Conservation (phyloP, 2,113 vertebrate genomes). For the Bombycilla garrulus region DNA sequence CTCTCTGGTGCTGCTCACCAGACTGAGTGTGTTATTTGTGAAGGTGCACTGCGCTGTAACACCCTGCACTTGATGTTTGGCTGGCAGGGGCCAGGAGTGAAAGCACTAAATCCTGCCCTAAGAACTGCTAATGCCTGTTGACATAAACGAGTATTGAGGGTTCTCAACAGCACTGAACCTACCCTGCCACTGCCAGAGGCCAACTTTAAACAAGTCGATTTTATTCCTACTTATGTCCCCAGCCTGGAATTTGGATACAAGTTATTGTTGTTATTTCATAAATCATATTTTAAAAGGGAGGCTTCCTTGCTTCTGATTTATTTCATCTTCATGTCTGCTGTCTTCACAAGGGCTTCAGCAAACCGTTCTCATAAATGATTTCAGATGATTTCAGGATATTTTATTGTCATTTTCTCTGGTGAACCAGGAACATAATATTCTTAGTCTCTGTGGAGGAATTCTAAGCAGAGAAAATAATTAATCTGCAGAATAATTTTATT, state of each 20-base stretch:
- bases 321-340: neutral
- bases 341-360: neutral
- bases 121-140: neutral
- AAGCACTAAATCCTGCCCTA: neutral
- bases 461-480: neutral
- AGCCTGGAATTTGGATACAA: neutral
- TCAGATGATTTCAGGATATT: neutral
- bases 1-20: neutral
- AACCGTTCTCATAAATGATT: neutral
- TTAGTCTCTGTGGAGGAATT: neutral
- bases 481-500: neutral
- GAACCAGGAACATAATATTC: neutral
- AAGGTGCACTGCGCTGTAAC: neutral
- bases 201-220: neutral
- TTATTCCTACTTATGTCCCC: neutral
- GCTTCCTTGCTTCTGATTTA: neutral
- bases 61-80: neutral
- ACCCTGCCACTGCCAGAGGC: neutral
- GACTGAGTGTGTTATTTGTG: neutral
- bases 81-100: neutral
- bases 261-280: neutral
- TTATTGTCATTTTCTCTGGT: neutral
- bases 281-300: neutral
- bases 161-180: neutral
- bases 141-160: neutral